phyloP scores from a whole-genome alignment of 1,140 invertebrate species.

The Schlechtendalia chinensis region DNA sequence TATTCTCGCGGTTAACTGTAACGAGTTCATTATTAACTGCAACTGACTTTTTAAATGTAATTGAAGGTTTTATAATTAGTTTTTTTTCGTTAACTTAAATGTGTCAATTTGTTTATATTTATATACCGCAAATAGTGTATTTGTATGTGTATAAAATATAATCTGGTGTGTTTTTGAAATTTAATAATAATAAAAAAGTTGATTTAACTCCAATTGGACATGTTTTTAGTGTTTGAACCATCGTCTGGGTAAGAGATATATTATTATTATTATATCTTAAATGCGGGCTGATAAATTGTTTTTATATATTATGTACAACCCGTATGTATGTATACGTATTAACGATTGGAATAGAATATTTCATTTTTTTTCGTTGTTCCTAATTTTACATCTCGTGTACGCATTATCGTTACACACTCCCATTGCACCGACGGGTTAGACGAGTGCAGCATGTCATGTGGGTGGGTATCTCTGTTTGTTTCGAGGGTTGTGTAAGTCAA shows the following conservation, averaged over 20 bases:
- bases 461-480: neutral
- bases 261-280: neutral
- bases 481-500: conserved; percentile 12
- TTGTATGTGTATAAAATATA: neutral
- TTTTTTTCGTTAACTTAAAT: neutral
- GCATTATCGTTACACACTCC: too few relatives aligned
- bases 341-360: neutral
- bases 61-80: neutral
- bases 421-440: neutral
- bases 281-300: conserved; percentile 35
- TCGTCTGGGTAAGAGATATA: too few relatives aligned
- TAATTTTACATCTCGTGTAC: neutral
- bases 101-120: neutral
- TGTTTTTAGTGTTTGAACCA: too few relatives aligned
- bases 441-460: neutral
- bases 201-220: neutral
- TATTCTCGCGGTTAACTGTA: neutral
- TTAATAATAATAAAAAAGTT: conserved; percentile 2
- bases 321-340: neutral
- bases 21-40: neutral
- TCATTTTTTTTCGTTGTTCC: neutral
- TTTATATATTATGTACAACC: neutral
- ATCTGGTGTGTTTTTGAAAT: neutral
- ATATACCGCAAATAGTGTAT: neutral
- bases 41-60: neutral